These are phyloP conservation scores for Drosophila nigritarsus DNA, from an alignment of 2,888 invertebrate genomes.

Conservation along the genomic window DNA sequence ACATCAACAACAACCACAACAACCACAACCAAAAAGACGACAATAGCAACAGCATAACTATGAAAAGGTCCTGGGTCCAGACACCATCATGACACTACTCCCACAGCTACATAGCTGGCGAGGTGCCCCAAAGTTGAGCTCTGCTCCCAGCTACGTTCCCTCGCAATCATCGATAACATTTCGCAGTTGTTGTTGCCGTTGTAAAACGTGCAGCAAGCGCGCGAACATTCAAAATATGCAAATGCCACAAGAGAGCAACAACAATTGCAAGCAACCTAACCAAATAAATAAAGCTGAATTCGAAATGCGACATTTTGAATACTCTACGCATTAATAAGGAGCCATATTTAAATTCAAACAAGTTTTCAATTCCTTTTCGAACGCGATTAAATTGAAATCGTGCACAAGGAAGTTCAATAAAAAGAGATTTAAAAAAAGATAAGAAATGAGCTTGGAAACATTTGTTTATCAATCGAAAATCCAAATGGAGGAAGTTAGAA, in stretches of 20 bases:
- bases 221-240: constrained; percentile 75
- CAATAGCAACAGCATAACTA: constrained; percentile 52
- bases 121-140: constrained; percentile 9
- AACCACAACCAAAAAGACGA: constrained; percentile 32
- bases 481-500: background rate
- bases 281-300: constrained; percentile 5
- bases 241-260: constrained; percentile 67
- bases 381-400: no score
- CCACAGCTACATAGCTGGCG: constrained; percentile 32
- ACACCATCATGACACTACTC: constrained; percentile 40
- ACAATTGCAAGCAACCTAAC: constrained; percentile 15
- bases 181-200: constrained; percentile 59
- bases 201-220: constrained; percentile 76
- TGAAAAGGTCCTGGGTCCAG: constrained; percentile 64
- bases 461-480: background rate
- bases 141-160: constrained; percentile 33
- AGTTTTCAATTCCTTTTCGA: background rate
- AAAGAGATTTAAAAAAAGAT: no score
- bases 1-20: constrained; percentile 32
- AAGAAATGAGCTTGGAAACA: no score
- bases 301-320: background rate
- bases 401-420: no score
- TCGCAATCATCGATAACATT: constrained; percentile 75
- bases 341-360: background rate
- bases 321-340: constrained; percentile 6